Conservation (phyloP, 2,797 vertebrate species). For the Cossypha caffra region DNA sequence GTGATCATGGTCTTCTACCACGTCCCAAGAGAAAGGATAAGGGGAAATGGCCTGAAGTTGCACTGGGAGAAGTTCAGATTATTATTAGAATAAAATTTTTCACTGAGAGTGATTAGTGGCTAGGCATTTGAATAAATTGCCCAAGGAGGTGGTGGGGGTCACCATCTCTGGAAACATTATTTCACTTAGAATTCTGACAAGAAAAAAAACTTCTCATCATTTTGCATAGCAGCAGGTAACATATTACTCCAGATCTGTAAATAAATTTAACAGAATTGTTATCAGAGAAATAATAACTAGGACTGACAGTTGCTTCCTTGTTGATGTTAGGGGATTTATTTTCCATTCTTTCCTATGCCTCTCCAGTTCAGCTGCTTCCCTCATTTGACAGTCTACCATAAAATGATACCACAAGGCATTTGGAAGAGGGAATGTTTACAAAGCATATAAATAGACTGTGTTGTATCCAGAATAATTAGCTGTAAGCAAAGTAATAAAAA, state of each 20-base stretch:
- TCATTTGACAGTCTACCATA: slow-evolving; percentile 10
- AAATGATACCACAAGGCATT: neutral
- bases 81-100: neutral
- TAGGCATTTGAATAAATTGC: neutral
- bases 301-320: neutral
- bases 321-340: neutral
- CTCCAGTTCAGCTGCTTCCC: neutral
- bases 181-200: neutral
- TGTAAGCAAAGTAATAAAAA: slow-evolving; percentile 25
- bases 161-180: neutral
- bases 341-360: neutral
- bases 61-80: neutral
- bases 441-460: slow-evolving; percentile 26
- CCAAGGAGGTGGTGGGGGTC: neutral
- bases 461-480: slow-evolving; percentile 22
- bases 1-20: neutral
- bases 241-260: neutral
- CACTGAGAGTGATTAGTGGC: neutral
- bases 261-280: neutral
- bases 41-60: neutral
- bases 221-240: neutral
- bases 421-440: slow-evolving; percentile 39
- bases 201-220: neutral
- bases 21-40: neutral
- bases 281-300: neutral